Base-by-base conservation (phyloP, 2,888 invertebrate genomes). In the Agrilus mali region DNA sequence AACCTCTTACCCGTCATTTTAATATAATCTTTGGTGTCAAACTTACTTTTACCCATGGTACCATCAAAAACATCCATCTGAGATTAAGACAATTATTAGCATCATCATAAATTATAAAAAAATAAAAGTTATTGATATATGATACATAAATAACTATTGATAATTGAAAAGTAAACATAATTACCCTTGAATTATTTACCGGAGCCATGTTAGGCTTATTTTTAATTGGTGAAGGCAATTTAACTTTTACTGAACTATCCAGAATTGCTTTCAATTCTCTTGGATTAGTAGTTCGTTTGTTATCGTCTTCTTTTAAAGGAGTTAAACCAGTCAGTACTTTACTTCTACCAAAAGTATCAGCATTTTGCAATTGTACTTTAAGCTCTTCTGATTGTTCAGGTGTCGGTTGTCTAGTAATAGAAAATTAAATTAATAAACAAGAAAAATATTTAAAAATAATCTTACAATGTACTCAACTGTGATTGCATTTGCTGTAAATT, bases 201-300 rank as follows among this genome's bases (percentile, higher is more conserved):
- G 27, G 10, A 27, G 27, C 10, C 10, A 27, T 27, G 27, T 27
- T 27, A 10, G 27, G 27, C 10, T 27, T 27, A 10, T 27, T 27
- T 27, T 27, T 27, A 10, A 27, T 10, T 1, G 27, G 27, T 27
- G 27, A 27, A 3, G 27, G 27, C 10, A 27, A 10, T 10, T 27
- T 27, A 10, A 27, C 27, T 27, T 27, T 27, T 10, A 27, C 10
- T 10, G 59, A 57, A 35, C 54, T 53, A 45, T 63, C 61, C 34
- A 64, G 46, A 40, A 63, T 45, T 8, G 56, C 53, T 40, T 59
- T 61, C 13, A 64, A 43, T 46, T 63, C 63, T 42, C 55, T 53
- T 4, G 63, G 64, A 50, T 64, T 60, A 0, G 64, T 64, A 1
- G 62, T 55, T 16, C 50, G 43, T 4, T 41, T 40, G 12, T 37